Evolutionary conservation across 1,140 invertebrate genomes (phyloP), one percentile per base, ranked within the genome.

Genomic region (Conopomorpha cramerella): DNA sequence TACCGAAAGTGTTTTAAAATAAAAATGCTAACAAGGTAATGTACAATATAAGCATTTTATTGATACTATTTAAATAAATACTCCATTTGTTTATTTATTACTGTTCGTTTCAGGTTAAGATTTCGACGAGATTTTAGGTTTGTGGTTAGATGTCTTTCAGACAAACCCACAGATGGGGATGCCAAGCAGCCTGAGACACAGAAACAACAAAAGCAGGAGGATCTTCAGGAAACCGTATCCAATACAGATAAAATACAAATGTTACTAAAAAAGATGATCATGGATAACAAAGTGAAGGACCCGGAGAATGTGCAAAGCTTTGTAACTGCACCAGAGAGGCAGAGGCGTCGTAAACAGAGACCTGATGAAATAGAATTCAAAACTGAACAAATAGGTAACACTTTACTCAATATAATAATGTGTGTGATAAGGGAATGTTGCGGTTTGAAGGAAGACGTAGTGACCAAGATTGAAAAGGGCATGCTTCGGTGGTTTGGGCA

Each of bases 181-280:
- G 45, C 34, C 13, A 54, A 58, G 35, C 28, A 34, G 7, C 42
- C 49, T 2, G 55, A 60, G 38, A 39, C 8, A 11, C 6, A 41
- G 18, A n/a, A 26, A 38, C 29, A 46, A 54, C 39, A 2, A 37
- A n/a, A 51, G 51, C 39, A 30, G 41, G 1, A 10, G 34, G 43
- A 51, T 38, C 26, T 38, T 16, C 34, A 49, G 30, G 55, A 62
- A 3, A 45, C 51, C 23, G 54, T 60, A 3, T 45, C 51, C 8
- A 52, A 45, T 16, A 72, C 61, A n/a, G 64, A 71, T 35, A 76
- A 67, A 49, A 72, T 77, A 30, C 71, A 79, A 44, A 43, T 49
- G 34, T 55, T 79, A 2, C 33, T 79, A 8, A 70, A 74, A 47
- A 55, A 54, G 34, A 79, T 79, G 76, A 50, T 76, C 40, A 45